Evolutionary conservation across 2,797 vertebrate genomes (phyloP).

Genomic region (Cirrhinus molitorella): DNA sequence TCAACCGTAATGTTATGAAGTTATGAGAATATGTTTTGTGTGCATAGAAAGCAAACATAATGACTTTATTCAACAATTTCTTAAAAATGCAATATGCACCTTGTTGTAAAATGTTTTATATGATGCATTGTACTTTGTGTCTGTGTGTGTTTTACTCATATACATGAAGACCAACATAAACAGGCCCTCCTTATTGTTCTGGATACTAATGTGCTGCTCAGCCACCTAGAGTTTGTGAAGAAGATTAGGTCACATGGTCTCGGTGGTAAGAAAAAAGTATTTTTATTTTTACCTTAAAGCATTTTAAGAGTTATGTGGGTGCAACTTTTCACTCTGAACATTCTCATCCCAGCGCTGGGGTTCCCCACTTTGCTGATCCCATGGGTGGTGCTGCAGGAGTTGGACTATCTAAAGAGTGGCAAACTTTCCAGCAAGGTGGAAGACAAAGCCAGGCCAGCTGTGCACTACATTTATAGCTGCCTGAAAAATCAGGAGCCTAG

Average conservation of each 20-base stretch:
- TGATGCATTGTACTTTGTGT: slow-evolving; percentile 29
- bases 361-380: slow-evolving; percentile 88
- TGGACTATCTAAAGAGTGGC: slow-evolving; percentile 89
- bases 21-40: too few relatives aligned
- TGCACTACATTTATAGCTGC: slow-evolving; percentile 87
- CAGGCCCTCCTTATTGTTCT: slow-evolving; percentile 85
- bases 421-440: slow-evolving; percentile 80
- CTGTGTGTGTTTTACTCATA: not conserved
- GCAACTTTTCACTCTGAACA: not conserved
- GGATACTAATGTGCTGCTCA: slow-evolving; percentile 95
- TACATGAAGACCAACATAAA: slow-evolving; percentile 76
- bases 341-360: slow-evolving; percentile 74
- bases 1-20: too few relatives aligned
- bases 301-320: not conserved
- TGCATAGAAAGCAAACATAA: too few relatives aligned
- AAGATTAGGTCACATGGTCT: slow-evolving; percentile 82
- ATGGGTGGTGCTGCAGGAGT: slow-evolving; percentile 95
- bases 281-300: not conserved
- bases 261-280: slow-evolving; percentile 78
- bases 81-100: too few relatives aligned
- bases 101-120: not conserved
- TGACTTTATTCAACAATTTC: too few relatives aligned
- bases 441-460: slow-evolving; percentile 86
- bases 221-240: slow-evolving; percentile 90
- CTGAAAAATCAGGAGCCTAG: slow-evolving; percentile 82